Evolutionary conservation across 1,140 invertebrate genomes (phyloP), one percentile per base, ranked within the genome.

Genomic region (Neodiprion fabricii): DNA sequence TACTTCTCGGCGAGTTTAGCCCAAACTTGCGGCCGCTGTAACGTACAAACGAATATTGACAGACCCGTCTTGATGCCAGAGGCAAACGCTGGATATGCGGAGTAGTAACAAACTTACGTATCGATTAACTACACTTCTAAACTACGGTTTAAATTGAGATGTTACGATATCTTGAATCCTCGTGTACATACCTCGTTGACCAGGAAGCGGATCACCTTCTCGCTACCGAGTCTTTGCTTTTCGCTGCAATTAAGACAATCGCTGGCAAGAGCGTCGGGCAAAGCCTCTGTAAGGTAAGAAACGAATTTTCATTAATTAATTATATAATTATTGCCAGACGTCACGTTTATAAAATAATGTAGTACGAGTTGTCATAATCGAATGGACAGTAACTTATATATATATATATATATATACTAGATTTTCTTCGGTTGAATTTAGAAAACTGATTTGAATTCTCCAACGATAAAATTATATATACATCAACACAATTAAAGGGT

Each of bases 191-290:
- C 84, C 76, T 88, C 79, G 71, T 85, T 84, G 21, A 86, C 80
- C 67, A 90, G 74, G 79, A 80, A 86, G 78, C 87, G 89, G 68
- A 91, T 89, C 7, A 92, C 88, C 75, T 89, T 91, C 61, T 89
- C 86, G 8, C 90, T 87, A 48, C 89, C 90, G 1, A 83, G 76
- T 69, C 85, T 89, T 81, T 93, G 92, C 47, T 86, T 86, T n/a
- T 91, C 88, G 65, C 88, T 91, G 77, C 92, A 93, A 21, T 21
- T 21, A 21, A 82, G 92, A 92, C 92, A 93, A 10, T 88, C 89
- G 0, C 87, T 92, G 76, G 87, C 83, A 48, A 93, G 74, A 7
- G 92, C 92, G 75, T 93, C 92, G 21, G 90, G 89, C 1, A 93
- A 80, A 14, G 88, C 71, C 9, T 87, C 90, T 89, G 80, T 28